These are phyloP conservation scores for Chelonia mydas DNA, from an alignment of 2,797 vertebrate genomes.

Conservation along the genomic window DNA sequence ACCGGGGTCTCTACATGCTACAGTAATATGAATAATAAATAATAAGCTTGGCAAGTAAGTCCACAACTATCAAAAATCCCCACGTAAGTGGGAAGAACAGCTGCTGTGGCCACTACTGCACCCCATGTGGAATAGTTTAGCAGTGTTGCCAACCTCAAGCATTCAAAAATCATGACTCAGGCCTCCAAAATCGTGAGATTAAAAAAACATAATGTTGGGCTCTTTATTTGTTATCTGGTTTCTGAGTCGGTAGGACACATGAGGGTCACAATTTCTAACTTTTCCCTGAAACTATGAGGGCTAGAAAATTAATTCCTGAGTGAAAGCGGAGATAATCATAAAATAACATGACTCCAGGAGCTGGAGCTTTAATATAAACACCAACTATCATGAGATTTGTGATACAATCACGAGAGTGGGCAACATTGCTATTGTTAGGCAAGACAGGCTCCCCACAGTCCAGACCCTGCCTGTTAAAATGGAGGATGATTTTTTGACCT, in stretches of 20 bases:
- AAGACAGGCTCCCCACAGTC: not conserved
- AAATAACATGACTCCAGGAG: not conserved
- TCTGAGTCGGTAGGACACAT: not conserved
- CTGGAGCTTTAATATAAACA: not conserved
- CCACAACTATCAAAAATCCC: not conserved
- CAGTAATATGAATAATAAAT: not conserved
- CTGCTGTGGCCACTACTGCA: not conserved
- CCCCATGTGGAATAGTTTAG: not conserved
- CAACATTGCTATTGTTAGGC: not conserved
- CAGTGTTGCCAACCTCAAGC: not conserved
- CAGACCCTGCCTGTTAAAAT: not conserved
- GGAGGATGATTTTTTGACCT: not conserved
- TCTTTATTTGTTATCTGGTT: not conserved
- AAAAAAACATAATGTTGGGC: not conserved
- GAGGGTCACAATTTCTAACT: not conserved
- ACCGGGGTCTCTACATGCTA: not conserved
- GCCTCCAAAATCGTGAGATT: not conserved
- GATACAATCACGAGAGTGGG: not conserved
- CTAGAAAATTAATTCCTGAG: not conserved
- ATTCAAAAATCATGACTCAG: not conserved
- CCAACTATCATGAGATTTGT: not conserved
- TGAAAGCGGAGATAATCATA: not conserved
- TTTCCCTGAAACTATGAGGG: not conserved
- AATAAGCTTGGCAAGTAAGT: rapidly evolving
- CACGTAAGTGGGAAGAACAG: not conserved